Evolutionary conservation across 1,140 invertebrate genomes (phyloP).

Genomic region (Ceratosolen fusciceps): DNA sequence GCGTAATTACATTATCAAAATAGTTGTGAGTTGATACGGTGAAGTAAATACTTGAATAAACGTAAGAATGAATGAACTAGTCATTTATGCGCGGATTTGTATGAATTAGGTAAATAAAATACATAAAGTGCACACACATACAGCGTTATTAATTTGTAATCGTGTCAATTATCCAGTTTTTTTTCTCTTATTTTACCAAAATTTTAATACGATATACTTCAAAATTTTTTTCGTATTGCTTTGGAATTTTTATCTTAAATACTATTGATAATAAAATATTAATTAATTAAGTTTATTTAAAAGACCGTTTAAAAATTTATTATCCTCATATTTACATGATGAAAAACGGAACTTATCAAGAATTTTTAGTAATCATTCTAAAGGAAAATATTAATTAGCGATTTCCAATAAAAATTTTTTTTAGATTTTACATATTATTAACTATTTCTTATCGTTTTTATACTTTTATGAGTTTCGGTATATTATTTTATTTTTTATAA

Average conservation of each 20-base stretch:
- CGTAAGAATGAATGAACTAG: background rate
- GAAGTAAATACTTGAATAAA: slow-evolving; percentile 19
- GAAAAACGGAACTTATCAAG: no score
- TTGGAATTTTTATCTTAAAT: background rate
- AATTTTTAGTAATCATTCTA: no score
- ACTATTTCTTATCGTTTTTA: no score
- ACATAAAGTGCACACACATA: background rate
- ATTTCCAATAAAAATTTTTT: no score
- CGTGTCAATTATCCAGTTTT: background rate
- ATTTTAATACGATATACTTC: background rate
- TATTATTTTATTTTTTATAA: no score
- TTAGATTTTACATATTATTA: no score
- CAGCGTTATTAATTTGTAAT: background rate
- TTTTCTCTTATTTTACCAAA: background rate
- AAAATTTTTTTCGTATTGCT: background rate
- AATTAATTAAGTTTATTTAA: no score
- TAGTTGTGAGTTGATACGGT: background rate
- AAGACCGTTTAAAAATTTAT: no score
- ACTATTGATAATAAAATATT: background rate
- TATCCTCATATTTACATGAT: no score
- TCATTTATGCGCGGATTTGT: background rate
- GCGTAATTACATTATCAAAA: background rate
- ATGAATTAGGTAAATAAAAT: background rate
- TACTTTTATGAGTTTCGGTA: no score
- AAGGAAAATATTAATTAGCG: no score